Conservation (phyloP, 2,888 invertebrate genomes). For the Pyrochroa serraticornis region DNA sequence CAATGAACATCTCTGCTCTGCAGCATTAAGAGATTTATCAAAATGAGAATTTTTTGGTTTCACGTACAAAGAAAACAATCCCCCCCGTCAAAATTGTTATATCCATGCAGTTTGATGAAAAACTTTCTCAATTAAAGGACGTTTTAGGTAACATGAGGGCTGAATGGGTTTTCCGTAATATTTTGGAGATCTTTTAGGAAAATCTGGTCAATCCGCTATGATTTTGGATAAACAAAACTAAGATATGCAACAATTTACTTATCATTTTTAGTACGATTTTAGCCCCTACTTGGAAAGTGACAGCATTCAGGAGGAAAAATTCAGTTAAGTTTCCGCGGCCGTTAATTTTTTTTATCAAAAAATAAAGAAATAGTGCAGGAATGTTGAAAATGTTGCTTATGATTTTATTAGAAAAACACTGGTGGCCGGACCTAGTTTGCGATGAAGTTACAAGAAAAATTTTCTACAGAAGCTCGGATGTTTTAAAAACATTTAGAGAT, state of each 20-base stretch:
- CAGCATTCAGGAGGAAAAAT: conserved; percentile 62
- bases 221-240: no score
- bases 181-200: conserved; percentile 81
- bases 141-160: conserved; percentile 69
- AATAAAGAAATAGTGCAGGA: no score
- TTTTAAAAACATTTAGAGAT: no score
- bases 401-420: no score
- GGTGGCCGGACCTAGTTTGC: no score
- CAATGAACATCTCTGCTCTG: conserved; percentile 71
- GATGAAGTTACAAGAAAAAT: no score
- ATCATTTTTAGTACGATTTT: no score
- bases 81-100: conserved; percentile 45
- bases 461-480: no score
- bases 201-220: no score
- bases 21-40: conserved; percentile 71
- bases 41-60: conserved; percentile 89
- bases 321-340: conserved; percentile 79
- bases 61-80: conserved; percentile 83
- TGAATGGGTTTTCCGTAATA: conserved; percentile 87
- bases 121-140: conserved; percentile 51
- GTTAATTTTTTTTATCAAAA: conserved; percentile 64
- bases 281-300: conserved; percentile 60
- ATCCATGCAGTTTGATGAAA: conserved; percentile 66
- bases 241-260: no score
- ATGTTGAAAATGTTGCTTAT: no score